A percentile compares a stretch with the other conserved stretches of the same genome.
Conservation (phyloP, 2,113 vertebrate genomes). For the Larimichthys polyactis region DNA sequence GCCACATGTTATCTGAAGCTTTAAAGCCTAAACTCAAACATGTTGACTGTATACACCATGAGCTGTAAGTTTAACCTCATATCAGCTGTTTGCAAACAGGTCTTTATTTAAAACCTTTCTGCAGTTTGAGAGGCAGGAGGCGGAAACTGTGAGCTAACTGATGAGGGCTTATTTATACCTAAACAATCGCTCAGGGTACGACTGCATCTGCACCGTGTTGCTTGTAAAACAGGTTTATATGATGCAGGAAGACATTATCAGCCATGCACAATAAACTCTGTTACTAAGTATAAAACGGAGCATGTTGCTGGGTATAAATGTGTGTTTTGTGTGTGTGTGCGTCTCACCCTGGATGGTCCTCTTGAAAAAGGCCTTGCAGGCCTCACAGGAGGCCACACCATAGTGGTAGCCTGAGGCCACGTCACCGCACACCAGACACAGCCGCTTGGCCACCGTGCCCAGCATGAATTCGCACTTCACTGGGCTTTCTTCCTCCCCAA, state of each 20-base stretch:
- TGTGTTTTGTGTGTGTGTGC: conserved; percentile 43
- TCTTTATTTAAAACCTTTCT: conserved; percentile 63
- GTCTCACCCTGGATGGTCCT: conserved; percentile 85
- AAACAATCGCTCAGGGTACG: conserved; percentile 63
- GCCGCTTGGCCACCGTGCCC: conserved; percentile 87
- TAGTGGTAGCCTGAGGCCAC: conserved; percentile 85
- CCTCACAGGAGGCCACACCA: conserved; percentile 85
- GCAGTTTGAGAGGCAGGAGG: conserved; percentile 37
- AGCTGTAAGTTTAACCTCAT: conserved; percentile 38
- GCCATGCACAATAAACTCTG: conserved; percentile 40
- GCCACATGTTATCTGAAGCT: conserved; percentile 34
- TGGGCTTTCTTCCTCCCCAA: conserved; percentile 73
- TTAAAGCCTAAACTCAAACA: conserved; percentile 52
- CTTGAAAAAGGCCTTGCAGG: conserved; percentile 87
- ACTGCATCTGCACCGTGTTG: conserved; percentile 56
- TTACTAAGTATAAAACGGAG: conserved; percentile 38
- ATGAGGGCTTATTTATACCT: conserved; percentile 69
- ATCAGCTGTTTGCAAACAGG: conserved; percentile 78
- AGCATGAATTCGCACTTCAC: conserved; percentile 88
- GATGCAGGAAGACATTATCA: conserved; percentile 52
- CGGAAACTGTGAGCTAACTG: conserved; percentile 56
- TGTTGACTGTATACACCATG: conserved; percentile 75
- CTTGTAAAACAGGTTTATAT: conserved; percentile 74
- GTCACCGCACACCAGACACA: conserved; percentile 84
- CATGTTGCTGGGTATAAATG: neutral